Percentiles rank a stretch among this genome's conserved stretches.
These are phyloP conservation scores for Aricia agestis DNA, from an alignment of 1,140 invertebrate species.

Conservation along the genomic window DNA sequence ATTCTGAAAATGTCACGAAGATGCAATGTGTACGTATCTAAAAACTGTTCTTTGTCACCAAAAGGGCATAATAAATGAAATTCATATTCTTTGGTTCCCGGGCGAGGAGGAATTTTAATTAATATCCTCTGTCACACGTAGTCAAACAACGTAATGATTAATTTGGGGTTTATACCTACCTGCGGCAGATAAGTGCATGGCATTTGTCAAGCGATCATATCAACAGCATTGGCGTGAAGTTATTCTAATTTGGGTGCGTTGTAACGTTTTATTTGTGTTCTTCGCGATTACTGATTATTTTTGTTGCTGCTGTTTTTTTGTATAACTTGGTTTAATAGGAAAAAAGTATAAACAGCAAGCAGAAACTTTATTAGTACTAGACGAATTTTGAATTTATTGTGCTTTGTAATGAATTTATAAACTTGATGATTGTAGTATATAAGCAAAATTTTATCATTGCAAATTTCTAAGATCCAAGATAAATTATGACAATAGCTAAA, in stretches of 20 bases:
- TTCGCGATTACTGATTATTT: background rate
- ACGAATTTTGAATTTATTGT: too few species aligned
- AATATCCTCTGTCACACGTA: constrained; percentile 35
- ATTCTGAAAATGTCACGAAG: too few species aligned
- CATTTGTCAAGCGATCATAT: constrained; percentile 15
- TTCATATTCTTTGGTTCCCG: background rate
- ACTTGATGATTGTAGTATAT: too few species aligned
- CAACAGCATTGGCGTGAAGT: constrained; percentile 13
- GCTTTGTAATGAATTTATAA: too few species aligned
- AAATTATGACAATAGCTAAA: background rate
- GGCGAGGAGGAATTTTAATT: constrained; percentile 43
- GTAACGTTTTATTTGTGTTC: constrained; percentile 6
- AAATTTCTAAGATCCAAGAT: background rate
- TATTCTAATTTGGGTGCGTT: constrained; percentile 9
- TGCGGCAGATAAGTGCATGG: constrained; percentile 1
- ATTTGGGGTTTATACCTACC: constrained; percentile 11
- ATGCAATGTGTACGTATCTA: background rate
- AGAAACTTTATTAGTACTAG: too few species aligned
- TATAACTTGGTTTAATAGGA: too few species aligned
- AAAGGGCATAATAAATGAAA: background rate
- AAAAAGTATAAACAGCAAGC: too few species aligned
- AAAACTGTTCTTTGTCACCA: background rate
- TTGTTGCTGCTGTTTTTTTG: background rate
- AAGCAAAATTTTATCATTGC: too few species aligned
- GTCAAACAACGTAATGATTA: constrained; percentile 14